Evolutionary conservation across 2,113 vertebrate genomes (phyloP), one percentile per base, ranked within the genome.

Genomic region (Lonchura striata): DNA sequence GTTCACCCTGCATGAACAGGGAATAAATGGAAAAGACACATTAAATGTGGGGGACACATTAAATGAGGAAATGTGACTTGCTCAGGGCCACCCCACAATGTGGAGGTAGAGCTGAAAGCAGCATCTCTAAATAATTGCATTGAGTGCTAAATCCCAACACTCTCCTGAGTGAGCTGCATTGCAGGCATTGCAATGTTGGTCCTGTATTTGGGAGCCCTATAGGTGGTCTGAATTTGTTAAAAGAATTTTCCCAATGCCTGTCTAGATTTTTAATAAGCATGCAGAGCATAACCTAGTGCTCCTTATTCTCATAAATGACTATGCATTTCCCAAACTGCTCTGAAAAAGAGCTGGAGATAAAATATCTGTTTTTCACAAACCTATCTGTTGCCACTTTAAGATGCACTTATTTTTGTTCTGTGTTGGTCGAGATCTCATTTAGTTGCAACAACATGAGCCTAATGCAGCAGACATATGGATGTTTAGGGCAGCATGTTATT

Each of bases 401-500:
- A 49, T 77, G 31, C 17, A 8, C 25, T 39, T 79, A 95, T 92
- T 88, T 57, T 57, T 39, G 57, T 91, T 78, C n/a, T 42, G 7
- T 72, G 64, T 91, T 97, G 25, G 3, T 71, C 97, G 85, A 96
- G 90, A 96, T 85, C 94, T 97, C 95, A 96, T 96, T 96, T 95
- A 94, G 79, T 82, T 97, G 95, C 96, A 95, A 69, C 88, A 90
- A 87, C 96, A 96, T 86, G 82, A 97, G 83, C 15, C 23, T 86
- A 95, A 89, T 91, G 78, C 94, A 6, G 28, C 61, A 95, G 94
- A 91, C 96, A 92, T 85, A 91, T 94, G 96, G 96, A 91, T 89
- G 86, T 93, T 96, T 94, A 96, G 95, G 94, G 82, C 95, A 97
- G 82, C 56, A 79, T 88, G 92, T 86, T 98, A 98, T 98, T 97